A percentile compares a stretch with the other conserved stretches of the same genome.
These are phyloP conservation scores for Mythimna lalbum DNA, from an alignment of 2,888 invertebrate species.

Conservation along the genomic window DNA sequence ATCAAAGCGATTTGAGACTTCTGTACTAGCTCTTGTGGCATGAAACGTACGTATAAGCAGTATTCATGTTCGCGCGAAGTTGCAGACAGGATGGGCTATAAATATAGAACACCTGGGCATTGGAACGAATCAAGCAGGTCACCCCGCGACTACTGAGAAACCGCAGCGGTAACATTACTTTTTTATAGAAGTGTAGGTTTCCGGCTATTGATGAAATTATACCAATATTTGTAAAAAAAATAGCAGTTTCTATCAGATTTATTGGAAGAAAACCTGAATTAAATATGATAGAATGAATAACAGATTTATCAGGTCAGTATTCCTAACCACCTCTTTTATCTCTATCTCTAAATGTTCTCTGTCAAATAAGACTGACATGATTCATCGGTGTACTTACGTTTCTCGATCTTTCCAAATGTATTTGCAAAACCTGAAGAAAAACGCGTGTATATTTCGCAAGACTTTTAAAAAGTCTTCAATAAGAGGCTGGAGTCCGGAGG, in stretches of 20 bases:
- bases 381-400: slow-evolving; percentile 33
- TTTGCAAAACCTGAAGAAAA: slow-evolving; percentile 36
- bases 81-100: slow-evolving; percentile 52
- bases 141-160: slow-evolving; percentile 48
- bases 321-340: slow-evolving; percentile 1
- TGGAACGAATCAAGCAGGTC: slow-evolving; percentile 58
- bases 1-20: slow-evolving; percentile 22
- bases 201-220: slow-evolving; percentile 6
- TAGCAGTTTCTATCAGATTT: not conserved
- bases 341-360: slow-evolving; percentile 5
- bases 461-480: slow-evolving; percentile 9
- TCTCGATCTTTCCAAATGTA: slow-evolving; percentile 36
- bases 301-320: not conserved
- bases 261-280: slow-evolving; percentile 3
- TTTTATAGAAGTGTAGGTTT: slow-evolving; percentile 17
- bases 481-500: slow-evolving; percentile 14
- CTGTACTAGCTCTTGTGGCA: slow-evolving; percentile 13
- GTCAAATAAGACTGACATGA: slow-evolving; percentile 25
- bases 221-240: not conserved
- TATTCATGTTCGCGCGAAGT: slow-evolving; percentile 25
- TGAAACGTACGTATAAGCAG: slow-evolving; percentile 32
- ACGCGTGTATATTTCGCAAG: slow-evolving; percentile 31
- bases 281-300: not conserved
- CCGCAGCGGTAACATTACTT: slow-evolving; percentile 12
- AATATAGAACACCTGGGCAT: slow-evolving; percentile 63